Evolutionary conservation across 2,797 vertebrate species (phyloP).

Genomic region (Loriculus beryllinus): DNA sequence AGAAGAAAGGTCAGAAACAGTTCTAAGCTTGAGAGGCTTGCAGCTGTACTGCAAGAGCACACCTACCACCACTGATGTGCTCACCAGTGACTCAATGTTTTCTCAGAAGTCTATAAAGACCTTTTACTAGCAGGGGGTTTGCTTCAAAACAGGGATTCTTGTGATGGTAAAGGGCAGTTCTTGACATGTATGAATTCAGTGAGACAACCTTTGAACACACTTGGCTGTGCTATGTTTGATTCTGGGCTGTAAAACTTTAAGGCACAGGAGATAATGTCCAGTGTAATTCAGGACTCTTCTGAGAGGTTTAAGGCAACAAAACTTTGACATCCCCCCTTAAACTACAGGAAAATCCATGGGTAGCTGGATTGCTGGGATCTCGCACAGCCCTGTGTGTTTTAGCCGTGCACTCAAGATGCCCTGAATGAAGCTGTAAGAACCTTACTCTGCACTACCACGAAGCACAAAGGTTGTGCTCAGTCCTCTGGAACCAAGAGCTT

Average conservation of each 20-base stretch:
- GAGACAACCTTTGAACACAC: background rate
- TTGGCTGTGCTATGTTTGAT: fast-evolving
- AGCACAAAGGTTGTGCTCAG: background rate
- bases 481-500: background rate
- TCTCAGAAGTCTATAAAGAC: background rate
- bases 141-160: background rate
- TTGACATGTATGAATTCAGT: background rate
- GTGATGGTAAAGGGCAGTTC: background rate
- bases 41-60: background rate
- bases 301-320: background rate
- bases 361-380: background rate
- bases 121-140: background rate
- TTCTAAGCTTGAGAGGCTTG: background rate
- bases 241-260: background rate
- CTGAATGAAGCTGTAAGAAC: background rate
- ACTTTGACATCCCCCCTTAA: background rate
- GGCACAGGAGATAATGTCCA: background rate
- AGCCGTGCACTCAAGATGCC: background rate
- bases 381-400: background rate
- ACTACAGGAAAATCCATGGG: background rate
- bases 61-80: fast-evolving
- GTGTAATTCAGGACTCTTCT: background rate
- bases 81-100: background rate
- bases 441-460: background rate
- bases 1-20: background rate